Evolutionary conservation across 1,140 invertebrate genomes (phyloP), one percentile per base, ranked within the genome.

Genomic region (Solenopsis invicta): DNA sequence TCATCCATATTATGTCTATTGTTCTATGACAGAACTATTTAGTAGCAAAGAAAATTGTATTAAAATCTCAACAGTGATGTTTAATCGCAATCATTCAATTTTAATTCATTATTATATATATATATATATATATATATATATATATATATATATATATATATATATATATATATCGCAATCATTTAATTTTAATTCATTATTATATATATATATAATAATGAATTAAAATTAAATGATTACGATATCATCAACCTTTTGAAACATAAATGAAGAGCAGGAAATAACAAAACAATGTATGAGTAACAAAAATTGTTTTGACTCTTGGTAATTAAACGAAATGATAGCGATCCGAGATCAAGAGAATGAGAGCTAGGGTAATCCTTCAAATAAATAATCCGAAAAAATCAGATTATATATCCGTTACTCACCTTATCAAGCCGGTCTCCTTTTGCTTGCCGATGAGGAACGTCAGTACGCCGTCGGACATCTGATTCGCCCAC

Each of bases 401-500:
- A 13, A 6, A 66, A 48, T 78, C 48, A 81, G 13, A 0, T 52
- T 5, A 69, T n/a, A 78, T 16, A 62, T 77, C 21, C 24, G 66
- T 78, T 67, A 61, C 87, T 85, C 86, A 95, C 93, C 95, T 95
- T 89, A 98, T 97, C 72, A 96, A 95, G 74, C 96, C 97, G 59
- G 95, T 96, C 13, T 93, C 93, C 78, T 95, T 96, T 92, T 97
- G 96, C 93, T 97, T 97, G 0, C 98, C 98, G 77, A 99, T 97
- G 85, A 95, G 94, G 92, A 99, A 98, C 5, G 94, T 94, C 71
- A 96, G 96, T 72, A 96, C 94, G 37, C 97, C 97, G 87, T 97
- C 97, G 5, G 94, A 91, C 78, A 99, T 97, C 94, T 99, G 98
- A 90, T 97, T 96, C 52, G 98, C 97, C 98, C 98, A 99, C 5